phyloP scores from a whole-genome alignment of 2,797 vertebrate species.

The Hyperoplus lanceolatus region DNA sequence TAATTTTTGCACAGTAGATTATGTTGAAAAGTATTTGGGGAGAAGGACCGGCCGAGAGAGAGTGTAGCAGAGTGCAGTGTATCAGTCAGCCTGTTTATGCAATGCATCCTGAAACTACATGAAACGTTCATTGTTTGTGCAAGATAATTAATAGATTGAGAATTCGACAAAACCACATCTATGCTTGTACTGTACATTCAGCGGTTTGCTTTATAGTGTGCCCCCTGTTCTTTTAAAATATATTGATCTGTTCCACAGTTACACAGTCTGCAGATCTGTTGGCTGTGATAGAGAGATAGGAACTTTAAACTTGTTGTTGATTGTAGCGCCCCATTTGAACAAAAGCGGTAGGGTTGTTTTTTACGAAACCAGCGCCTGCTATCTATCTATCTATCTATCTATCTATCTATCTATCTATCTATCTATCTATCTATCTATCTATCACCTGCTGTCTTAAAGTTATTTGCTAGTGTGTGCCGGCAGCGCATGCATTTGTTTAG shows the following conservation, averaged over 20 bases:
- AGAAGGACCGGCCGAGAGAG: slow-evolving; percentile 16
- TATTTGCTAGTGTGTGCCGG: too few species aligned
- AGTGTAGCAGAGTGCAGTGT: slow-evolving; percentile 8
- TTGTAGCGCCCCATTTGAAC: too few species aligned
- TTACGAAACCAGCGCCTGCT: too few species aligned
- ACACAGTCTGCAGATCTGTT: slow-evolving; percentile 1
- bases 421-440: too few species aligned
- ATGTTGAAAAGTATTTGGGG: slow-evolving; percentile 21
- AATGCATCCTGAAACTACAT: background rate
- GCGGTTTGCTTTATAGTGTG: too few species aligned
- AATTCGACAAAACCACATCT: background rate
- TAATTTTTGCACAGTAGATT: slow-evolving; percentile 41
- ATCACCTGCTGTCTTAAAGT: too few species aligned
- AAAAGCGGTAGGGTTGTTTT: too few species aligned
- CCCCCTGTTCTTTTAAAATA: too few species aligned
- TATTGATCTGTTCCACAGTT: background rate
- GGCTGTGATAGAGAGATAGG: slow-evolving; percentile 2
- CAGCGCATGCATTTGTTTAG: too few species aligned
- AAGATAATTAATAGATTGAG: background rate
- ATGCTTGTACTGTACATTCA: background rate
- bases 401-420: too few species aligned
- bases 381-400: too few species aligned
- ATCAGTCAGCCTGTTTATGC: background rate
- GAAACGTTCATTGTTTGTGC: background rate
- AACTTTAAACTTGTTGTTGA: too few species aligned